These are phyloP conservation scores for Hycleus phaleratus DNA, from an alignment of 1,140 invertebrate genomes.

Conservation along the genomic window DNA sequence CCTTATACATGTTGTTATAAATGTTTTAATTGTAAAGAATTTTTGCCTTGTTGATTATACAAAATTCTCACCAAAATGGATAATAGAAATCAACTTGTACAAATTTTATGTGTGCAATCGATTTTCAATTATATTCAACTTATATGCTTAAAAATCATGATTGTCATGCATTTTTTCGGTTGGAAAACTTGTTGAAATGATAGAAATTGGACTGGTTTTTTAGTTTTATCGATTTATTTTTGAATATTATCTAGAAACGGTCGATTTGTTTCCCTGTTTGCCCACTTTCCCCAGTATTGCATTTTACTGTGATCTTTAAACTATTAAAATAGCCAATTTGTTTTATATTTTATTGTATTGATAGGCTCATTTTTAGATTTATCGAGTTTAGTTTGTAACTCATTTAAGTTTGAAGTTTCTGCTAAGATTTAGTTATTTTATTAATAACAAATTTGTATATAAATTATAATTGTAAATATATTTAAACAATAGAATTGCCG, in stretches of 20 bases:
- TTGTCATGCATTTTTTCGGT: no score
- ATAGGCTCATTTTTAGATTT: no score
- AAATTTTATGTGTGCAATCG: constrained; percentile 9
- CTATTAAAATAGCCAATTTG: no score
- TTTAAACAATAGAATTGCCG: constrained; percentile 16
- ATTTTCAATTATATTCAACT: no score
- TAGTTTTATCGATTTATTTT: no score
- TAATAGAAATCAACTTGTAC: neutral
- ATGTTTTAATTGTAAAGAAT: constrained; percentile 2
- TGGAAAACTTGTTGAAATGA: no score
- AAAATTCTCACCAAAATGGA: neutral
- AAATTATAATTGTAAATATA: constrained; percentile 6
- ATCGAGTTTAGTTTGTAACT: no score
- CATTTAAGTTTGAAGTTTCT: no score
- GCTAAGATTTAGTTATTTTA: neutral
- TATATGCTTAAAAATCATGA: neutral
- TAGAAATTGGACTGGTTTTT: no score
- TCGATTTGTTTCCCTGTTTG: no score
- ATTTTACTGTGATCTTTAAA: constrained; percentile 14
- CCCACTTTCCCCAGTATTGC: constrained; percentile 9
- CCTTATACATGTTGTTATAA: neutral
- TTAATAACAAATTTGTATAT: constrained; percentile 11
- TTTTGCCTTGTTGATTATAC: constrained; percentile 8
- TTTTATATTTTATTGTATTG: no score
- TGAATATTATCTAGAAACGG: no score